Base-by-base conservation (phyloP, 37 sponge, comb jelly and placozoan species). In the Bolinopsis microptera region DNA sequence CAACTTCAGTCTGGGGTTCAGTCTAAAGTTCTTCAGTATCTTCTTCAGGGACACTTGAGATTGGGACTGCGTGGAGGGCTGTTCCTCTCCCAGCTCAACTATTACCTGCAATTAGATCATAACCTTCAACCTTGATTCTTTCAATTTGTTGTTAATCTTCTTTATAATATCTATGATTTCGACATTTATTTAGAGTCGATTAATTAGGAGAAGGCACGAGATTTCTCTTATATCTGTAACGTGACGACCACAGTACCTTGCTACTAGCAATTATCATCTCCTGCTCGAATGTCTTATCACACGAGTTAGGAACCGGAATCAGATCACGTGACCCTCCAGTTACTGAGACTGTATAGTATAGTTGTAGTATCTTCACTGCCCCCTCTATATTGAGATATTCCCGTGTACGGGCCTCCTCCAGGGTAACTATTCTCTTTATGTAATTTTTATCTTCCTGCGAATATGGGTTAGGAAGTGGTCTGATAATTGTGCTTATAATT, bases 311-410 rank as follows among this genome's bases (percentile, higher is more conserved):
- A n/a, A 86, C 21, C 9, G 90, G 90, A 27, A 27, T 48, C 1
- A 86, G 2, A 41, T 9, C 16, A 32, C 36, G 38, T 23, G 74
- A 70, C n/a, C n/a, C n/a, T 48, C 61, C 61, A 48, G 9, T 48
- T 25, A 22, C 61, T 2, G 0, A 0, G 0, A 39, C 48, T 28
- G 90, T 86, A 26, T 86, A 39, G 36, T 86, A 86, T 3, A 86
- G 61, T 24, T 86, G 90, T 28, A 86, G 24, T 13, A 86, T 38
- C 35, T 86, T 86, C 3, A 34, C 90, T 28, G 90, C 90, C n/a
- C 36, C 36, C 3, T 86, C 90, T n/a, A 86, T 86, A 3, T 39
- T 41, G 30, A 86, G 61, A 18, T 39, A 40, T 25, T 86, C 38
- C 3, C n/a, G 41, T 34, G 9, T 38, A 30, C 37, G 90, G 40